Evolutionary conservation across 2,113 vertebrate species (phyloP), one percentile per base, ranked within the genome.

Genomic region (Globicephala melas): DNA sequence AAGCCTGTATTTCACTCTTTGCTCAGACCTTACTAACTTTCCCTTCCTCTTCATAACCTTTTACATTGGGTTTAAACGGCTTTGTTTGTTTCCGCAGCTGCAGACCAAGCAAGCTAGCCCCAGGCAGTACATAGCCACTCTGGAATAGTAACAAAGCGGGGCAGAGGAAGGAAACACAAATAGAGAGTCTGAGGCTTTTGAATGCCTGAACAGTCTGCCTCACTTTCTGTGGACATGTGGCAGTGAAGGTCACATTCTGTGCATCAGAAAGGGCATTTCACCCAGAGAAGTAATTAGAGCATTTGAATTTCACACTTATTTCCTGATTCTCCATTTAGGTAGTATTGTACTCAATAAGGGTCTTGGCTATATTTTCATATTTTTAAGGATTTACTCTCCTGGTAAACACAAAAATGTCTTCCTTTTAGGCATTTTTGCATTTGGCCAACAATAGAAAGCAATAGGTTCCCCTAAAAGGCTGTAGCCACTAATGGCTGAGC

Each of bases 51-150:
- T 96, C 67, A 55, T 97, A 98, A 97, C 95, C 96, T 98, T 97
- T 97, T 97, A 92, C 81, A 87, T 97, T 98, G 96, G 92, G 71
- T 96, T 98, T 97, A 97, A 96, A 97, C 91, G 96, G 84, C 91
- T 98, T 97, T 97, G 41, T 88, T 98, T 98, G 82, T 97, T 98
- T 98, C 91, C 97, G 90, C 58, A 96, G 65, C 82, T 47, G 1
- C 71, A 85, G 96, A 97, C 98, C 85, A 97, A 97, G 76, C 92
- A 97, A 94, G 79, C 33, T 38, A 88, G 55, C 62, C 93, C 11
- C 12, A n/a, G 96, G 31, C 90, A 89, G 26, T 97, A 91, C 97
- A 93, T 53, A 86, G 81, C 71, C 79, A 94, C 76, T 96, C 80
- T 97, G 89, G 95, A 98, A 97, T 83, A 94, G 28, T 96, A 92